Evolutionary conservation across 2,113 vertebrate genomes (phyloP), one percentile per base, ranked within the genome.

Genomic region (Caloenas nicobarica): DNA sequence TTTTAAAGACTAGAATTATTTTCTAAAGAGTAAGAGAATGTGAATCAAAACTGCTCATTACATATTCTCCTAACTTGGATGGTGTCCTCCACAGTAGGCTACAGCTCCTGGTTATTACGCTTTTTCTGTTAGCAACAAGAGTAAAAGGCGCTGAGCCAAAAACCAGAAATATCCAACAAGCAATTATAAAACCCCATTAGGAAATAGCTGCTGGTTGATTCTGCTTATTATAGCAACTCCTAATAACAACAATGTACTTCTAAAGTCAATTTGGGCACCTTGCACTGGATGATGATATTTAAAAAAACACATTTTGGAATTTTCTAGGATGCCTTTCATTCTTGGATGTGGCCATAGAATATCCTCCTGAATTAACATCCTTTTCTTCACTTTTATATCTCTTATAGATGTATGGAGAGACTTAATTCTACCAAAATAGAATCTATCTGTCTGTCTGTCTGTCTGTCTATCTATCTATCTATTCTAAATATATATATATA

Each of bases 21-120:
- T 96, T 96, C 93, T 96, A 84, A 94, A 94, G 92, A 92, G 61
- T 92, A 96, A 89, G 40, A 91, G 81, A 95, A 96, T 91, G 92
- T 93, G 95, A 93, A 92, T 95, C 93, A 96, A 95, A 97, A 87
- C 88, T 87, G 70, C 81, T 96, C 91, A 96, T 97, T 96, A 97
- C 86, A 82, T 93, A 96, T 94, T 94, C 95, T 95, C 72, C 93
- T 84, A 89, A 96, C 81, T 94, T 96, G 93, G 95, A 97, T 87
- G 83, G 83, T 89, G 84, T 94, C 77, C 92, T 94, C 91, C 93
- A 94, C 88, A 95, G 69, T 92, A 96, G 83, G 83, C 83, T 96
- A 91, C 92, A 90, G 73, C 80, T 86, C 91, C 88, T 91, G 80
- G 72, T 92, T 96, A 96, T 94, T 96, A 80, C 40, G 65, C 46